Conservation (phyloP, 2,113 vertebrate species). For the Otis tarda region DNA sequence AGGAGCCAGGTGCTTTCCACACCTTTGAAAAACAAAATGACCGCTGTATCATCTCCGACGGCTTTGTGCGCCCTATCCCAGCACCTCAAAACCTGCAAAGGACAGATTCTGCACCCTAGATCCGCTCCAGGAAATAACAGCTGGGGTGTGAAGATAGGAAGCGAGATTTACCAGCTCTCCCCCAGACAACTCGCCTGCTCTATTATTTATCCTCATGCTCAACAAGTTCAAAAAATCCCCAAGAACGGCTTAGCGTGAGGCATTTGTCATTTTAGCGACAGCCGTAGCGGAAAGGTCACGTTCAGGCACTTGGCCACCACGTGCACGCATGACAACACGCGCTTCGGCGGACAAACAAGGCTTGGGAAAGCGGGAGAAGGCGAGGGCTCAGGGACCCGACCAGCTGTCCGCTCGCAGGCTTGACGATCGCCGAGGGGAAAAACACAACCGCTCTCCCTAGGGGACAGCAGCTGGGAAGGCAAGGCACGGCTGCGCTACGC, state of each 20-base stretch:
- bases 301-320: accelerated
- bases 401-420: background rate
- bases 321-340: accelerated
- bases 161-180: background rate
- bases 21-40: background rate
- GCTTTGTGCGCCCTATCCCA: background rate
- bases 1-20: background rate
- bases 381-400: accelerated
- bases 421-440: background rate
- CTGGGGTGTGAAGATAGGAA: background rate
- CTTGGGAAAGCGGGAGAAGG: background rate
- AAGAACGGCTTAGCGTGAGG: accelerated
- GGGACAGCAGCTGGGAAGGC: background rate
- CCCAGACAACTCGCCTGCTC: background rate
- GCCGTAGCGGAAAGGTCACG: background rate
- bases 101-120: background rate
- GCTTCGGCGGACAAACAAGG: background rate
- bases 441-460: accelerated
- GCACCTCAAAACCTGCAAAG: background rate
- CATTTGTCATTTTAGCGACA: background rate
- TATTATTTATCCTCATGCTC: background rate
- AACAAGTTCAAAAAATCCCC: background rate
- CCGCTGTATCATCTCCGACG: accelerated
- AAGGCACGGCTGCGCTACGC: background rate
- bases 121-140: background rate